phyloP scores from a whole-genome alignment of 2,113 vertebrate genomes.

The Malurus alboscapulatus region DNA sequence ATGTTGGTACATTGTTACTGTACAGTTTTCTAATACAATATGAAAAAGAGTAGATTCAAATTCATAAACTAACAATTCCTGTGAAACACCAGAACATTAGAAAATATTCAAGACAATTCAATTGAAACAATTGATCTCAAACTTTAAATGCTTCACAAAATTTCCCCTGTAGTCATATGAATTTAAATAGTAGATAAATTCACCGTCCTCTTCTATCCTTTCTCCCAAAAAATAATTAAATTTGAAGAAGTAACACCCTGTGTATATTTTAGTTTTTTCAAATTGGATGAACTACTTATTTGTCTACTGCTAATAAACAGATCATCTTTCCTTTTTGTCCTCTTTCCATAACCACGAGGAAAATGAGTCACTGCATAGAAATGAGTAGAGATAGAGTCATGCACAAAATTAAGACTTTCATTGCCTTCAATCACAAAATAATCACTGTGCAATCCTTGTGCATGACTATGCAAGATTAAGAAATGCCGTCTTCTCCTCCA shows the following conservation, averaged over 20 bases:
- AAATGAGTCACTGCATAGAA: neutral
- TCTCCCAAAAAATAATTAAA: neutral
- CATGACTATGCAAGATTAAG: neutral
- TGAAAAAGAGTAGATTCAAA: neutral
- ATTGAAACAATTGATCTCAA: neutral
- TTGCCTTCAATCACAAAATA: neutral
- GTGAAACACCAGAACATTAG: neutral
- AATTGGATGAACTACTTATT: neutral
- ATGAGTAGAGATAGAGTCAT: neutral
- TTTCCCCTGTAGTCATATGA: neutral
- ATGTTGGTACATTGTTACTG: neutral
- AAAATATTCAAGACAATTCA: neutral
- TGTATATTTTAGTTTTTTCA: neutral
- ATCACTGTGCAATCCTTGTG: neutral
- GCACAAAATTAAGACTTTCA: neutral
- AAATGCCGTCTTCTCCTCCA: neutral
- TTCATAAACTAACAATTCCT: neutral
- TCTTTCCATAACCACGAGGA: neutral
- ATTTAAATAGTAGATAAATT: neutral
- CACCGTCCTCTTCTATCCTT: accelerated
- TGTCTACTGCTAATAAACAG: neutral
- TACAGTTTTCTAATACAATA: neutral
- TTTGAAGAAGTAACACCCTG: neutral
- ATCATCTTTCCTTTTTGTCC: neutral
- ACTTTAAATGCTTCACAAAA: neutral